Base-by-base conservation (phyloP, 2,113 vertebrate genomes). In the Lampris incognitus region DNA sequence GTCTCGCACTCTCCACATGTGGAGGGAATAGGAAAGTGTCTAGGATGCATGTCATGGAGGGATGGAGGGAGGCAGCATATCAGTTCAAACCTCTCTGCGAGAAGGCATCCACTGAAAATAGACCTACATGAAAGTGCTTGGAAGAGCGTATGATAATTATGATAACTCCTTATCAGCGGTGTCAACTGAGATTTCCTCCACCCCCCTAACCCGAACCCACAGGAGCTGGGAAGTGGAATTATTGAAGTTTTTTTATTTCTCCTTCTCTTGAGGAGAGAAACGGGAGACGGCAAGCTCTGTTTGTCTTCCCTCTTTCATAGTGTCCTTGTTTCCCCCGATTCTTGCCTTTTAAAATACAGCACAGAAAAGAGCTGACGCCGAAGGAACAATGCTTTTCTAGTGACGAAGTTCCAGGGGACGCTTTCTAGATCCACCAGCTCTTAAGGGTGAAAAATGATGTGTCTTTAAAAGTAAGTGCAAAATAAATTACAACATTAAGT, bases 141-240 rank as follows among this genome's bases (percentile, higher is more conserved):
- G 59, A 57, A 40, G 63, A 69, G 80, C 78, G 9, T 54, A 58
- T 0, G 74, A 81, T 88, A 83, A 92, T 88, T 82, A 87, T 77
- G 89, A 77, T 1, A 75, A 54, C 58, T 73, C 5, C 62, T 63
- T 81, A 73, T 80, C 58, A 51, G 46, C 78, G 42, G 62, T 62
- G 66, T 71, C 80, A 88, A 78, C 66, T 78, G 63, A 75, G 49
- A 77, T 60, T 81, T 74, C 60, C 59, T 51, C 39, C 51, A 55
- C 72, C 48, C 67, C 24, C 44, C 58, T 52, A 66, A 78, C 42
- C 49, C 71, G 78, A 64, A 79, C 74, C 82, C 55, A 67, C 46
- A 80, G 82, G 78, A 88, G 78, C 71, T n/a, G 65, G 51, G 41
- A 81, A 71, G 71, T 50, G 79, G 64, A 87, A 83, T 87, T 87